Conservation (phyloP, 2,888 invertebrate genomes). For the Leptopilina drosophilae region DNA sequence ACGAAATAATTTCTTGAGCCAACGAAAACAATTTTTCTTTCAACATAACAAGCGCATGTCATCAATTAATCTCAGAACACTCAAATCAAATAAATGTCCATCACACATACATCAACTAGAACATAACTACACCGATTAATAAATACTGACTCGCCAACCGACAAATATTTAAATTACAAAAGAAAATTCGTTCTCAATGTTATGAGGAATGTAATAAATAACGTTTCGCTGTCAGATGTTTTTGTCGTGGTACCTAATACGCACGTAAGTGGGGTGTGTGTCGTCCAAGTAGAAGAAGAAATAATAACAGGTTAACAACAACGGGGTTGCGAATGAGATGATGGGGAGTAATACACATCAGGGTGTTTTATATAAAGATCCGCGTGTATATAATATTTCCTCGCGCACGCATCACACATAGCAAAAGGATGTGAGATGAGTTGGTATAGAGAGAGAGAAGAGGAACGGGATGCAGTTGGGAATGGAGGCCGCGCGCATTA, state of each 20-base stretch:
- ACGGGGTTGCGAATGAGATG: slow-evolving; percentile 17
- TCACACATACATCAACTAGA: slow-evolving; percentile 9
- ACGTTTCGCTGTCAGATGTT: neutral
- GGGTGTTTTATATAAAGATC: neutral
- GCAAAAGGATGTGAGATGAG: neutral
- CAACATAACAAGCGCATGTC: neutral
- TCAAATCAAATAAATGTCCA: slow-evolving; percentile 17
- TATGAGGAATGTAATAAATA: slow-evolving; percentile 12
- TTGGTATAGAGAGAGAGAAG: neutral
- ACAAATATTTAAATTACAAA: slow-evolving; percentile 31
- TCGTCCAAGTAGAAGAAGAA: slow-evolving; percentile 19
- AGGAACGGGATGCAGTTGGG: slow-evolving; percentile 44
- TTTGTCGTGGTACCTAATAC: neutral
- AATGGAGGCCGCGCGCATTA: slow-evolving; percentile 73
- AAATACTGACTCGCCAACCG: slow-evolving; percentile 3
- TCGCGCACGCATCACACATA: neutral
- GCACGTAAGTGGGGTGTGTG: slow-evolving; percentile 13
- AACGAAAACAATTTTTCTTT: neutral
- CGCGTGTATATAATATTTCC: neutral
- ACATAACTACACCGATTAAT: neutral
- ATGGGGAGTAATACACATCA: slow-evolving; percentile 9
- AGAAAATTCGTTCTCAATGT: slow-evolving; percentile 13
- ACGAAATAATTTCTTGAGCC: too few species aligned
- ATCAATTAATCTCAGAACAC: slow-evolving; percentile 10
- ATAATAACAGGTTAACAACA: slow-evolving; percentile 25